Evolutionary conservation across 2,888 invertebrate genomes (phyloP).

Genomic region (Hoplodrina blanda): DNA sequence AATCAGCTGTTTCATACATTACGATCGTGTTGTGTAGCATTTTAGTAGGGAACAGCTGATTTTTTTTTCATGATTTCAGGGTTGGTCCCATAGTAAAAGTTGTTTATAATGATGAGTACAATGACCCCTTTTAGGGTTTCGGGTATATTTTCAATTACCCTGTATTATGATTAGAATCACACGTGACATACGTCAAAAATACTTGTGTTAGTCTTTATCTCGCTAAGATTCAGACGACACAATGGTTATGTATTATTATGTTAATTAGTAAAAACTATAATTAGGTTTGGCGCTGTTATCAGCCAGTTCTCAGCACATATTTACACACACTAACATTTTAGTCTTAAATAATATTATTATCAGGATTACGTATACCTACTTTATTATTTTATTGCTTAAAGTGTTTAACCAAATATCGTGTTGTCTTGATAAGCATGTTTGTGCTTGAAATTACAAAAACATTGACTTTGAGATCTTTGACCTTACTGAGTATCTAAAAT

Average conservation of each 20-base stretch:
- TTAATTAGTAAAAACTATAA: background rate
- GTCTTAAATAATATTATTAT: conserved; percentile 5
- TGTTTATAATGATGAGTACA: too few relatives aligned
- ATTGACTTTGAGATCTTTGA: conserved; percentile 9
- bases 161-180: too few relatives aligned
- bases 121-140: too few relatives aligned
- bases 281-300: background rate
- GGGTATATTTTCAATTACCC: too few relatives aligned
- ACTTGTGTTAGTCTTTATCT: background rate
- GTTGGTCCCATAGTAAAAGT: too few relatives aligned
- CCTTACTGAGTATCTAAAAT: conserved; percentile 20
- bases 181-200: too few relatives aligned
- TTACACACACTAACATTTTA: background rate
- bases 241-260: too few relatives aligned
- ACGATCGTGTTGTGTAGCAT: too few relatives aligned
- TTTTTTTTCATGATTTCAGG: too few relatives aligned
- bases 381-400: background rate
- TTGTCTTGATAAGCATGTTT: conserved; percentile 37
- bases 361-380: background rate
- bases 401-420: conserved; percentile 1
- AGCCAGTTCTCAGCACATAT: conserved; percentile 1
- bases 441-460: background rate
- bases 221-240: background rate
- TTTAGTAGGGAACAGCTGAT: too few relatives aligned
- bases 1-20: too few relatives aligned